phyloP scores from a whole-genome alignment of 2,113 vertebrate genomes.

The Cheirogaleus medius region DNA sequence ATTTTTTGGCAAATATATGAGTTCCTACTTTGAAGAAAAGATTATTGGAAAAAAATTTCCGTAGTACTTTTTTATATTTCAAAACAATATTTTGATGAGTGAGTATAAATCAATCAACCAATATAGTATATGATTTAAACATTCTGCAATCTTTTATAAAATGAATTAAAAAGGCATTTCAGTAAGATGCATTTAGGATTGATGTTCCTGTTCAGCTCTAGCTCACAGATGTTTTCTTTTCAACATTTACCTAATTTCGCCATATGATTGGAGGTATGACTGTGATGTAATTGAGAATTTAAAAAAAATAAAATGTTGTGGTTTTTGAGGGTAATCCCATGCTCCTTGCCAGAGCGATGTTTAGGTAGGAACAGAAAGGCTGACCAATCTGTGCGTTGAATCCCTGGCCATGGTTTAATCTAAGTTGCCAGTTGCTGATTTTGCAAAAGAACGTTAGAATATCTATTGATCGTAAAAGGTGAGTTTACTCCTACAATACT shows the following conservation, averaged over 20 bases:
- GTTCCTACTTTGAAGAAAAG: conserved; percentile 41
- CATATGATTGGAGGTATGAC: neutral
- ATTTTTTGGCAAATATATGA: conserved; percentile 67
- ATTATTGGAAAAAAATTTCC: neutral
- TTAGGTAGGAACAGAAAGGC: neutral
- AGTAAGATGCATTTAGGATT: neutral
- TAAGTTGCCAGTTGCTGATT: neutral
- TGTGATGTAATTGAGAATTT: neutral
- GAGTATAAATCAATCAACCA: conserved; percentile 42
- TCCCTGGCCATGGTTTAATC: neutral
- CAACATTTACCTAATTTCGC: neutral
- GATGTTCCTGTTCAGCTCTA: neutral
- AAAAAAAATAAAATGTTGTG: neutral
- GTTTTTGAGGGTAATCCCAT: neutral
- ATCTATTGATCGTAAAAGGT: neutral
- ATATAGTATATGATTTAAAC: neutral
- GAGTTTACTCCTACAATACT: neutral
- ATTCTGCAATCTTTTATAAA: neutral
- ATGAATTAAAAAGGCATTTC: neutral
- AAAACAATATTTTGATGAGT: conserved; percentile 49
- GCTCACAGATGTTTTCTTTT: neutral
- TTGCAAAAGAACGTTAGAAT: neutral
- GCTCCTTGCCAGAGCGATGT: neutral
- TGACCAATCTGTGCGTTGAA: neutral
- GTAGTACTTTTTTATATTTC: neutral